These are phyloP conservation scores for Nysson spinosus DNA, from an alignment of 2,888 invertebrate genomes.

Conservation along the genomic window DNA sequence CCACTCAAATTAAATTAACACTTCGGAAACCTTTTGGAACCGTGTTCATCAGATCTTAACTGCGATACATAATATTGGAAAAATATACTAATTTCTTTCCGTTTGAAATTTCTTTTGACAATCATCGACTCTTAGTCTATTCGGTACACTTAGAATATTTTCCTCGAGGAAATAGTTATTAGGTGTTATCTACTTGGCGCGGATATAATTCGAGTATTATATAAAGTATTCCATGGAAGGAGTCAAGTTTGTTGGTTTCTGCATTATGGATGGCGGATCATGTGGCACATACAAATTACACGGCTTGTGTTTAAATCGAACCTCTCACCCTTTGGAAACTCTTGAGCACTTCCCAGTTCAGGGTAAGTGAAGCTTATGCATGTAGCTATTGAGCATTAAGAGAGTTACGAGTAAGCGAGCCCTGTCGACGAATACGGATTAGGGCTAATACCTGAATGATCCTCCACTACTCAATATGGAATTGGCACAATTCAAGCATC, in stretches of 20 bases:
- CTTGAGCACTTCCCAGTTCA: constrained; percentile 23
- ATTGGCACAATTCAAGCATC: too few species aligned
- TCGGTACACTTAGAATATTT: too few species aligned
- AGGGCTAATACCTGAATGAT: constrained; percentile 47
- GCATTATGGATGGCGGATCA: neutral
- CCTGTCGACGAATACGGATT: constrained; percentile 44
- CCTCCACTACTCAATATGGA: constrained; percentile 28
- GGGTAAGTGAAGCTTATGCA: constrained; percentile 29
- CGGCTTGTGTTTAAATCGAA: constrained; percentile 43
- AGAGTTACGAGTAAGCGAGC: constrained; percentile 29
- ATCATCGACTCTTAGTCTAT: too few species aligned
- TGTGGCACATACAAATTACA: constrained; percentile 31
- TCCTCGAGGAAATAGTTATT: too few species aligned
- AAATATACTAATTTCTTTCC: neutral
- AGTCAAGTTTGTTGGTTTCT: too few species aligned
- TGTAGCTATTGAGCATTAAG: constrained; percentile 26
- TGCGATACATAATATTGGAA: neutral
- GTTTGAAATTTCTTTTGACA: neutral
- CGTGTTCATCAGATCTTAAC: constrained; percentile 25
- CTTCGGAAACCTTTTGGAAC: constrained; percentile 25
- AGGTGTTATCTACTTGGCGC: too few species aligned
- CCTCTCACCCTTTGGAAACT: constrained; percentile 29
- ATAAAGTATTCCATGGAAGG: too few species aligned
- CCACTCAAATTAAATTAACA: constrained; percentile 51
- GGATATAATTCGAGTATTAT: too few species aligned